These are phyloP conservation scores for Cantharis flavilabris DNA, from an alignment of 2,888 invertebrate species.

Conservation along the genomic window DNA sequence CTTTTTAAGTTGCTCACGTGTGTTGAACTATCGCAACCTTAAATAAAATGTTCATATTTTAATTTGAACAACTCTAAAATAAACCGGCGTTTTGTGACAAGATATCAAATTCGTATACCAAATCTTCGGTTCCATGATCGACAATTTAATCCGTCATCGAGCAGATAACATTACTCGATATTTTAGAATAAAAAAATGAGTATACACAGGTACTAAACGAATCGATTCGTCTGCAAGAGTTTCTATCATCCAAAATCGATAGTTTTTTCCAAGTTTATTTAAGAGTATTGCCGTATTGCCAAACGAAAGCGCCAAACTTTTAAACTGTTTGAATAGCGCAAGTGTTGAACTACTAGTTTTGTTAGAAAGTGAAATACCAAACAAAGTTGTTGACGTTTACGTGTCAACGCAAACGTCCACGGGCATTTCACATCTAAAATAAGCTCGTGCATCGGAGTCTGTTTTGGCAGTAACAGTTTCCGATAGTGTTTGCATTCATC, in stretches of 20 bases:
- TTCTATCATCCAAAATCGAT: neutral
- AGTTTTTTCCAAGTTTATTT: neutral
- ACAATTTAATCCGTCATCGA: neutral
- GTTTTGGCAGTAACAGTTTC: neutral
- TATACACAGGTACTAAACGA: no score
- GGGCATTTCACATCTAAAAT: neutral
- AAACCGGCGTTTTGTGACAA: constrained; percentile 19
- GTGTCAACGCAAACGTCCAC: constrained; percentile 8
- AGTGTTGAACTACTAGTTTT: constrained; percentile 15
- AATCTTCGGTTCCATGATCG: constrained; percentile 27
- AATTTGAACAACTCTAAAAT: constrained; percentile 1
- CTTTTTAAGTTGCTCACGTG: constrained; percentile 25
- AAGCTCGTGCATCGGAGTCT: neutral
- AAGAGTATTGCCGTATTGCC: neutral
- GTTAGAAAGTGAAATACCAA: constrained; percentile 23
- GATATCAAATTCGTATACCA: constrained; percentile 32
- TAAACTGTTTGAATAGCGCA: constrained; percentile 23
- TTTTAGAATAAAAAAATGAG: neutral
- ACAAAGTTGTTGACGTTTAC: constrained; percentile 10
- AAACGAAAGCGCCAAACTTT: constrained; percentile 21
- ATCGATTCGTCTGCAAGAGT: neutral
- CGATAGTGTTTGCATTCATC: neutral
- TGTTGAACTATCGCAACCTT: neutral
- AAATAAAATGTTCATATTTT: neutral
- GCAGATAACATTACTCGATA: neutral